Evolutionary conservation across 2,888 invertebrate genomes (phyloP).

Genomic region (Drosophila parthenogenetica): DNA sequence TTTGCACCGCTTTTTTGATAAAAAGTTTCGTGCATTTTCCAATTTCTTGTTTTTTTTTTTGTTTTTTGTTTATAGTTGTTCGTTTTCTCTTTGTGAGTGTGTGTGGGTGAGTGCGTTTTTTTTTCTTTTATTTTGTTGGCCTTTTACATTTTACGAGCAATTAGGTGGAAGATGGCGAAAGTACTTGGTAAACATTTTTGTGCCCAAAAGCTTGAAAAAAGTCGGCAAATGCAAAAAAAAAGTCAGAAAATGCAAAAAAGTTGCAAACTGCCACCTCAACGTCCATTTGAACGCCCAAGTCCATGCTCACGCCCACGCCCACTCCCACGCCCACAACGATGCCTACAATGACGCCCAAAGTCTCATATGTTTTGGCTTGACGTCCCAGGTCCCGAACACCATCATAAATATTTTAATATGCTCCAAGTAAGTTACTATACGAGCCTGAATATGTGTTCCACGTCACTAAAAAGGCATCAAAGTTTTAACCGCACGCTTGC

Average conservation of each 20-base stretch:
- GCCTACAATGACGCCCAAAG: background rate
- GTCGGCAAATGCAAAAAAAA: constrained; percentile 38
- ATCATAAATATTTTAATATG: constrained; percentile 75
- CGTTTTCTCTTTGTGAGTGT: constrained; percentile 32
- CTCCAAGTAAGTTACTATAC: constrained; percentile 53
- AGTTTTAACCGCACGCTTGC: constrained; percentile 75
- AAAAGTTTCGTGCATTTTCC: constrained; percentile 51
- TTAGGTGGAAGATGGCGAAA: constrained; percentile 73
- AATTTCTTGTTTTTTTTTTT: constrained; percentile 3
- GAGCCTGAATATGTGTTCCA: constrained; percentile 54
- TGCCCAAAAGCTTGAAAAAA: constrained; percentile 41
- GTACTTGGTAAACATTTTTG: constrained; percentile 63
- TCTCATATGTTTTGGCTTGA: background rate
- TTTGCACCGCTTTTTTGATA: constrained; percentile 11
- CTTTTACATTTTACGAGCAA: constrained; percentile 73
- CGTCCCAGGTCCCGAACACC: constrained; percentile 21
- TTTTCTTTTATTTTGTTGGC: constrained; percentile 36
- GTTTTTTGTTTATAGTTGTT: background rate
- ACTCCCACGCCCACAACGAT: constrained; percentile 1
- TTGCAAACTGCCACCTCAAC: constrained; percentile 26
- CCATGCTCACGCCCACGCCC: constrained; percentile 3
- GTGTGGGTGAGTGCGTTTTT: constrained; percentile 27
- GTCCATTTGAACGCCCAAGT: background rate
- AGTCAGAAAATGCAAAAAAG: constrained; percentile 36
- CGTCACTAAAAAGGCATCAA: constrained; percentile 79